Evolutionary conservation across 2,113 vertebrate genomes (phyloP), one percentile per base, ranked within the genome.

Genomic region (Geococcyx californianus): DNA sequence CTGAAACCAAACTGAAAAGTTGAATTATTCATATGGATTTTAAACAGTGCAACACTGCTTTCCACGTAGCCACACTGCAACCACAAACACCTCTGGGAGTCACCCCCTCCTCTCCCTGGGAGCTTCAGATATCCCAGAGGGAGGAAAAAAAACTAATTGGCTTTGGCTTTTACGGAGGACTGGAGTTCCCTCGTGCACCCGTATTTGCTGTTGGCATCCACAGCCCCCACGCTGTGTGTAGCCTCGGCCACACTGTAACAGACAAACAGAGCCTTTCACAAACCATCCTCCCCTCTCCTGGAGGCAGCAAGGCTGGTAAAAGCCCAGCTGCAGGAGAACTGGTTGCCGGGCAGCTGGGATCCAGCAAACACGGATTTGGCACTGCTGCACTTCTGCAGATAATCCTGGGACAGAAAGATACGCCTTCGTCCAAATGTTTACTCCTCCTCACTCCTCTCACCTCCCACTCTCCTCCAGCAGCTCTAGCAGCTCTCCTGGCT

Each of bases 401-500:
- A 88, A 90, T 70, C 59, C 82, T 87, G 79, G 79, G 90, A 87
- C 23, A 75, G 64, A 90, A 86, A 68, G 55, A 72, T 11, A 28
- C 3, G 38, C 47, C 76, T 96, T 84, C 92, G 81, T 66, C 64
- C 90, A 87, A 60, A 89, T 90, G 92, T 93, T 95, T 92, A 81
- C 80, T 93, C 77, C 94, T 93, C 94, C 86, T 94, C 94, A 60
- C 79, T 85, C 84, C 94, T 93, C 78, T 95, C 95, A 90, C 91
- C 56, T 96, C 92, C 95, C 80, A 93, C 85, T 0, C 34, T 86
- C 49, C 83, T 36, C 49, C n/a, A 49, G 72, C 40, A 31, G 33
- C 79, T 68, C 92, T 9, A 55, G 45, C 94, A 94, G 72, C 55
- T 70, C 54, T 77, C 49, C 73, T 84, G 90, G 95, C 73, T 96